Evolutionary conservation across 2,888 invertebrate species (phyloP), one percentile per base, ranked within the genome.

Genomic region (Melitaea athalia): DNA sequence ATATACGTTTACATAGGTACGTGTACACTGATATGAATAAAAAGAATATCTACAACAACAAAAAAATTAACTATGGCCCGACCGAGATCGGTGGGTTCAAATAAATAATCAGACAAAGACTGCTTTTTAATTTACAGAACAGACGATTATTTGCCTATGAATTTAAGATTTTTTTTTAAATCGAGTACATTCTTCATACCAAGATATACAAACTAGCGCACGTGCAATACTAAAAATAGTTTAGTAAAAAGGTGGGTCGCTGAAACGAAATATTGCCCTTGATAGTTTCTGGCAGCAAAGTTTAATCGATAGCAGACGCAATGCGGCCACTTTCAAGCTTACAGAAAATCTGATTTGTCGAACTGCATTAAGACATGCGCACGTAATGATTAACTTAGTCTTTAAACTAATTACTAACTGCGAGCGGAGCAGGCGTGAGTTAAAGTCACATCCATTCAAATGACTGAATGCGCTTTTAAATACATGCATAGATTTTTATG

Each of bases 291-390:
- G 78, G 78, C 79, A 78, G 67, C 73, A 66, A 71, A 69, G 69
- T 75, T 65, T 64, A 80, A 81, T 79, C 79, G 73, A 81, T 81
- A 78, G 67, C 66, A 67, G 77, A 74, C 80, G 79, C 80, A 80
- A 74, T 81, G 79, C 80, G 77, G 78, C 69, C 69, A 38, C 67
- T 70, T 64, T 72, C 68, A 71, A 70, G 70, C 64, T 69, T 63
- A 59, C 38, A 67, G 69, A 66, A 70, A 71, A 72, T 71, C 64
- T 49, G n/a, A 64, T 68, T 68, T 67, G 57, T 24, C 52, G 31
- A 63, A 66, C 57, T 72, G 65, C 61, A 70, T 59, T 67, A 62
- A 57, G 61, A 14, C 53, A 45, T 45, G 49, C 52, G 24, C 55
- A 57, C 42, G 15, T 67, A 55, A 45, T 17, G 53, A 47, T 15